These are phyloP conservation scores for Hecatera dysodea DNA, from an alignment of 2,888 invertebrate genomes.

Conservation along the genomic window DNA sequence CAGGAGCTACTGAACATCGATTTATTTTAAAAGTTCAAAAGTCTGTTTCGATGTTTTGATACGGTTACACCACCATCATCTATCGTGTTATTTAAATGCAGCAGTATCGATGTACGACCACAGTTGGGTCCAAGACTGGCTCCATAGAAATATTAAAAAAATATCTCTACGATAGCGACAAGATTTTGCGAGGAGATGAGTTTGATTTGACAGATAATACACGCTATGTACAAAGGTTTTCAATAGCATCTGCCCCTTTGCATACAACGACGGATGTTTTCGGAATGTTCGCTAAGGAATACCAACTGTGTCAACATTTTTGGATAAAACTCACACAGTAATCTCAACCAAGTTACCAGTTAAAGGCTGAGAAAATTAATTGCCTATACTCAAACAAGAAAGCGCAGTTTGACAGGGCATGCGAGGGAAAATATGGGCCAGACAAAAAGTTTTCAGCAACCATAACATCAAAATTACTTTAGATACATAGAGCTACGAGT, in stretches of 20 bases:
- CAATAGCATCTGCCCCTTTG: not conserved
- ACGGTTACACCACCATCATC: not conserved
- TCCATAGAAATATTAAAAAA: too few relatives aligned
- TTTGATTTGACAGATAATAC: not conserved
- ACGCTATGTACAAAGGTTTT: not conserved
- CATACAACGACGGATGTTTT: constrained; percentile 21
- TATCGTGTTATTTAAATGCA: not conserved
- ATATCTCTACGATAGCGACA: too few relatives aligned
- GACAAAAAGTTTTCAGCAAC: not conserved
- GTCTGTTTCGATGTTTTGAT: not conserved
- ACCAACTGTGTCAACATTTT: constrained; percentile 12
- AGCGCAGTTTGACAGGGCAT: not conserved
- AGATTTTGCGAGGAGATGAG: not conserved
- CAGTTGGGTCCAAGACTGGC: too few relatives aligned
- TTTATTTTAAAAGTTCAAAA: not conserved
- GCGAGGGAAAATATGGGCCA: constrained; percentile 8
- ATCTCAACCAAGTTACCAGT: not conserved
- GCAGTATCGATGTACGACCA: not conserved
- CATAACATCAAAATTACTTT: not conserved
- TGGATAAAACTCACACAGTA: not conserved
- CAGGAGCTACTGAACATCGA: not conserved
- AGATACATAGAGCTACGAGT: not conserved
- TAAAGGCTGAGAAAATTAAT: not conserved
- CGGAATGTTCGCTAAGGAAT: not conserved
- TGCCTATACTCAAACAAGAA: not conserved